phyloP scores from a whole-genome alignment of 2,797 vertebrate species.

The Danio jaintianensis region DNA sequence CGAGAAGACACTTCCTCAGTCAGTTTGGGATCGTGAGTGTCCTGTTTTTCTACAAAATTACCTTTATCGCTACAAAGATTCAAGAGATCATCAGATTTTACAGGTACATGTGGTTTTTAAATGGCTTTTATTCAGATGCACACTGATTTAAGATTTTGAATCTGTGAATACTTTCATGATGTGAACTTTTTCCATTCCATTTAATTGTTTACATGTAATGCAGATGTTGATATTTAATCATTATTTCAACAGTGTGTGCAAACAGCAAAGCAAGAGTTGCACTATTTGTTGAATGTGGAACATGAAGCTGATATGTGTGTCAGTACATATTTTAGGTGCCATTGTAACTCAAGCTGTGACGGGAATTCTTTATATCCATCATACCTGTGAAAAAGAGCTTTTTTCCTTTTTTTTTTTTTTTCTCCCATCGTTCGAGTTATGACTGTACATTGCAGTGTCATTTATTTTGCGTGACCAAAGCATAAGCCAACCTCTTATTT shows the following conservation, averaged over 20 bases:
- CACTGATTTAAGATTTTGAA: background rate
- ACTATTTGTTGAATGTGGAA: background rate
- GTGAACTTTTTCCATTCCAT: slow-evolving; percentile 3
- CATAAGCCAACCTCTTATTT: slow-evolving; percentile 37
- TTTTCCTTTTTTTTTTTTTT: no score
- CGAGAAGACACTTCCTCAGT: background rate
- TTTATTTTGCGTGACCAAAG: slow-evolving; percentile 7
- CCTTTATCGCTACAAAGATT: background rate
- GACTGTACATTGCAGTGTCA: slow-evolving; percentile 19
- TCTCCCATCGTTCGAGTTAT: background rate
- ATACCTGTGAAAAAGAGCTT: background rate
- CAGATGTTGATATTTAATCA: background rate
- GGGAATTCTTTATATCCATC: background rate
- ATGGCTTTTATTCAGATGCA: background rate
- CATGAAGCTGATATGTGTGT: background rate
- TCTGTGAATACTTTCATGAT: slow-evolving; percentile 14
- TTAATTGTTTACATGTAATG: slow-evolving; percentile 13
- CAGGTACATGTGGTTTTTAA: background rate
- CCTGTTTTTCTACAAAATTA: background rate
- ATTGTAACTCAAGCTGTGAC: slow-evolving; percentile 40
- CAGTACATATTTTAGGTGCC: slow-evolving; percentile 13
- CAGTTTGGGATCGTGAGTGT: background rate
- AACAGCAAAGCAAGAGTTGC: background rate
- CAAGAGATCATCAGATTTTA: background rate
- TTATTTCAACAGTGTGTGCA: background rate